Conservation (phyloP, 2,797 vertebrate species). For the Ciconia nigra region DNA sequence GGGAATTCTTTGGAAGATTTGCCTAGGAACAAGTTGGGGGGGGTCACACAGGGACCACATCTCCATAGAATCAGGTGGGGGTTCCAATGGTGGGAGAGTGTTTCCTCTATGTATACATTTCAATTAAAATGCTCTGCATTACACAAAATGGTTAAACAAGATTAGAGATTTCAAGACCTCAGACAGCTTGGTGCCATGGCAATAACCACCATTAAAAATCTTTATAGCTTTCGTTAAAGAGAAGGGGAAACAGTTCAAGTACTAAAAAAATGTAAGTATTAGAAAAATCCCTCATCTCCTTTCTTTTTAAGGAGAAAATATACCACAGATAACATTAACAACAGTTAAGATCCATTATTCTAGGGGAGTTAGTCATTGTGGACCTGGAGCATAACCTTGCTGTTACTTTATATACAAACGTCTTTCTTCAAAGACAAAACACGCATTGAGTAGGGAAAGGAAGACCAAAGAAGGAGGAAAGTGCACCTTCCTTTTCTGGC, state of each 20-base stretch:
- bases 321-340: neutral
- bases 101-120: neutral
- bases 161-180: neutral
- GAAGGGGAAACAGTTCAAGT: neutral
- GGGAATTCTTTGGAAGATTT: neutral
- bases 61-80: neutral
- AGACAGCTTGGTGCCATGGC: neutral
- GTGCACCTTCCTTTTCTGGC: neutral
- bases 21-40: neutral
- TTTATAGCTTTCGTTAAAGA: neutral
- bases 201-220: neutral
- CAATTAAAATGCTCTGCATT: neutral
- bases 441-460: fast-evolving
- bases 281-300: neutral
- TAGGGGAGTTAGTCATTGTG: neutral
- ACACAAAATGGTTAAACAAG: fast-evolving
- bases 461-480: neutral
- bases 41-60: neutral
- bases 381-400: neutral
- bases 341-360: neutral
- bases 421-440: neutral
- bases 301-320: neutral
- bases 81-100: neutral
- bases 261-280: neutral
- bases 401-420: neutral